Base-by-base conservation (phyloP, 2,797 vertebrate genomes). In the Distichodus sexfasciatus region DNA sequence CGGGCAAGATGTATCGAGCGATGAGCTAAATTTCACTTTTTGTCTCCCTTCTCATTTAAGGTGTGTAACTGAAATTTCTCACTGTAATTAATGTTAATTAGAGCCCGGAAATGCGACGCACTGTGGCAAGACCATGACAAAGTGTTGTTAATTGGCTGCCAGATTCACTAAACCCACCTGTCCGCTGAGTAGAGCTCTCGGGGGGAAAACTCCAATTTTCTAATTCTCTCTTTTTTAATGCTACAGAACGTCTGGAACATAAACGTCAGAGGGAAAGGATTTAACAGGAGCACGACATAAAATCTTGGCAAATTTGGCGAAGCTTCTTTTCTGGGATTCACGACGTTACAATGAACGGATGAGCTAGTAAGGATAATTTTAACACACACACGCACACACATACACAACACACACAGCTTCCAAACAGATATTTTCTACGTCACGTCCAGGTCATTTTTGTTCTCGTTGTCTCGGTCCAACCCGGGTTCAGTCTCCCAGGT, bases 71-170 rank as follows among this genome's bases (percentile, higher is more conserved):
- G 79, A 87, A 87, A 90, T 88, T 87, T 88, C 83, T 80, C 82
- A 80, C 81, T 86, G 83, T 90, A 89, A 92, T 92, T 90, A 90
- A 91, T 89, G 88, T 84, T 87, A 85, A 90, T 92, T 89, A 89
- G 84, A 89, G 86, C 83, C 87, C 88, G 84, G 87, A 88, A 87
- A 89, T 89, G 90, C 87, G 87, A 85, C 79, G 85, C 90, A 85
- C 69, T 77, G 81, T 88, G 88, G 88, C 87, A 82, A 83, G 82
- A 87, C 87, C 87, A 81, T 91, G 87, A 91, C 90, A 90, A 90
- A 91, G 88, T 88, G 85, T 86, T 90, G 85, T 90, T 92, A 90
- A 90, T 89, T 88, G 90, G 89, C 87, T 92, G 90, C 87, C 90
- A 91, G 83, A 84, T 87, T 85, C 88, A 87, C 88, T 91, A 90